Evolutionary conservation across 1,140 invertebrate species (phyloP).

Genomic region (Paramacrobiotus metropolitanus): DNA sequence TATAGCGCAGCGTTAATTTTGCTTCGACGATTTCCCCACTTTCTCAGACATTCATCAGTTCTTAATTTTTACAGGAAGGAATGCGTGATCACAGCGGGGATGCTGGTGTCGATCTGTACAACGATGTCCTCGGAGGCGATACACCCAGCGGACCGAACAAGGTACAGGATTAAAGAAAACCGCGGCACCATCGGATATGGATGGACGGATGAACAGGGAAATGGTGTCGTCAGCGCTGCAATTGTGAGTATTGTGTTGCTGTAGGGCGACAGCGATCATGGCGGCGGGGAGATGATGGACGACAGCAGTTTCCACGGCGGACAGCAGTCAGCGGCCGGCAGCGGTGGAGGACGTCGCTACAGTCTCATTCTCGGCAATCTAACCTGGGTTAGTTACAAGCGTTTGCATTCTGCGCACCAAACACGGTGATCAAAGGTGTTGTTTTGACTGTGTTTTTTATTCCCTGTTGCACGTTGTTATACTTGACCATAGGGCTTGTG

Average conservation of each 20-base stretch:
- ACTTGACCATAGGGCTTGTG: neutral
- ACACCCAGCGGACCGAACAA: neutral
- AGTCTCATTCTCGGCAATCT: constrained; percentile 1
- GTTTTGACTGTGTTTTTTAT: neutral
- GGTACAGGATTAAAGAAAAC: too few relatives aligned
- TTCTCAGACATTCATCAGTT: too few relatives aligned
- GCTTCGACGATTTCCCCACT: too few relatives aligned
- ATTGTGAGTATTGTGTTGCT: neutral
- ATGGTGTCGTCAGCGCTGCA: too few relatives aligned
- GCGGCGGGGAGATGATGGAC: neutral
- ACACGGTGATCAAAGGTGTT: neutral
- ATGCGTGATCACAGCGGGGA: too few relatives aligned
- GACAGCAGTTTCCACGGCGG: neutral
- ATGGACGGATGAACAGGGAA: too few relatives aligned
- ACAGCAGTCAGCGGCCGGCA: neutral
- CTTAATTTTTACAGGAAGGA: too few relatives aligned
- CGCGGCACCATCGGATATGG: too few relatives aligned
- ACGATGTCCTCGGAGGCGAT: neutral
- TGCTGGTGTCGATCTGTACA: too few relatives aligned
- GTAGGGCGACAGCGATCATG: neutral
- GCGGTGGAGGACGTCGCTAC: neutral
- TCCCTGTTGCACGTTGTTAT: neutral
- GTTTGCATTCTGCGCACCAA: neutral
- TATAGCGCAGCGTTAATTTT: too few relatives aligned
- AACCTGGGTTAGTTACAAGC: constrained; percentile 1